Base-by-base conservation (phyloP, 2,113 vertebrate species). In the Pungitius pungitius region DNA sequence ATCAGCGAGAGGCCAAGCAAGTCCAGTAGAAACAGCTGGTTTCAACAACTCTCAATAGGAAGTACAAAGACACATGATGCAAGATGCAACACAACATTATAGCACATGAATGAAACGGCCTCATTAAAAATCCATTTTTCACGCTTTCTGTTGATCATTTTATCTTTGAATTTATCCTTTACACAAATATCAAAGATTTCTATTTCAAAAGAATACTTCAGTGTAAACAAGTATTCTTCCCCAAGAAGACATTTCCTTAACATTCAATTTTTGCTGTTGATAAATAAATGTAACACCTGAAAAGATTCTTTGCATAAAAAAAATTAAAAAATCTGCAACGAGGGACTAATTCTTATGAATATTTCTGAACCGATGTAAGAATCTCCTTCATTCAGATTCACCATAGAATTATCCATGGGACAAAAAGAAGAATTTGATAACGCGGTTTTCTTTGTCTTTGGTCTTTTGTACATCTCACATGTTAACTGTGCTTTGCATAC, bases 91-190 rank as follows among this genome's bases (percentile, higher is more conserved):
- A 93, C 93, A 95, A 95, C 95, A 95, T 91, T 94, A 94, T 95
- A 95, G 93, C 90, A 93, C 93, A 97, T 96, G 95, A 96, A 97
- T 96, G 94, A 93, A 93, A 89, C 91, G 77, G 81, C 89, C 95
- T 97, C 95, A 95, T 97, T 97, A 96, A 95, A 96, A 96, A 96
- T 96, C 95, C 94, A 95, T 96, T 96, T 95, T 95, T 96, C 95
- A 95, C 95, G 95, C 94, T 95, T 94, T 93, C 94, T 95, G 95
- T 95, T 96, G 94, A 96, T 96, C 95, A 96, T 93, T 95, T 95
- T 93, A 96, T 96, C 96, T 96, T 94, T 95, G 95, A 95, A 94
- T 96, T 94, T 94, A 89, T 94, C 93, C 83, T 85, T 91, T 87
- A 80, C 83, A 90, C 85, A 82, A 84, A 88, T 95, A 96, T 97